phyloP scores from a whole-genome alignment of 2,797 vertebrate genomes.

The Neosilurus hyrtlii region DNA sequence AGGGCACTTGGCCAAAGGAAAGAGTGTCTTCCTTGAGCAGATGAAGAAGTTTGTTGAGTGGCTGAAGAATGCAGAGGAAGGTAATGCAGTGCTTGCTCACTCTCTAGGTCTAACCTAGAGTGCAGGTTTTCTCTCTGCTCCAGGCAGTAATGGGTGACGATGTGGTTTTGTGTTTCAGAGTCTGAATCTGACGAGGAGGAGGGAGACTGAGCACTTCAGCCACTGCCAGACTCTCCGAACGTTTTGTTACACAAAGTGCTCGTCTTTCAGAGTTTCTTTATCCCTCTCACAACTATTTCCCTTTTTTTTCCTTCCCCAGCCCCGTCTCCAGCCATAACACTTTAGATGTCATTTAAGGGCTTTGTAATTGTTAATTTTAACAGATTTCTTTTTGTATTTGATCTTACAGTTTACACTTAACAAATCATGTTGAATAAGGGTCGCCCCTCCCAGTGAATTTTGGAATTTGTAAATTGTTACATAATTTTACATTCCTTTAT shows the following conservation, averaged over 20 bases:
- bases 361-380: constrained; percentile 76
- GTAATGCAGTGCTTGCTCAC: constrained; percentile 60
- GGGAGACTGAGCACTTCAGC: constrained; percentile 79
- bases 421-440: background rate
- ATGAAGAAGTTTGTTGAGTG: constrained; percentile 98
- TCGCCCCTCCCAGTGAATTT: too few relatives aligned
- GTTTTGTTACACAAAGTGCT: constrained; percentile 77
- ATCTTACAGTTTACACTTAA: constrained; percentile 66
- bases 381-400: constrained; percentile 71
- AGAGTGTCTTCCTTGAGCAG: constrained; percentile 94
- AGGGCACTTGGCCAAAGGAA: constrained; percentile 87
- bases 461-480: background rate
- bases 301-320: constrained; percentile 55
- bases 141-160: too few relatives aligned
- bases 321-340: constrained; percentile 71
- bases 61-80: constrained; percentile 97
- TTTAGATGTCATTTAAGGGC: constrained; percentile 80
- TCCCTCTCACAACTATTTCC: too few relatives aligned
- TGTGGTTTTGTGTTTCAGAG: constrained; percentile 70
- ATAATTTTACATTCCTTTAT: background rate
- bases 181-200: constrained; percentile 96
- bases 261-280: constrained; percentile 67
- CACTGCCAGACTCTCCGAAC: constrained; percentile 82
- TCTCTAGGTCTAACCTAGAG: background rate
- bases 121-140: too few relatives aligned